These are phyloP conservation scores for Pseudomyrmex flavicornis DNA, from an alignment of 1,140 invertebrate species.

Conservation along the genomic window DNA sequence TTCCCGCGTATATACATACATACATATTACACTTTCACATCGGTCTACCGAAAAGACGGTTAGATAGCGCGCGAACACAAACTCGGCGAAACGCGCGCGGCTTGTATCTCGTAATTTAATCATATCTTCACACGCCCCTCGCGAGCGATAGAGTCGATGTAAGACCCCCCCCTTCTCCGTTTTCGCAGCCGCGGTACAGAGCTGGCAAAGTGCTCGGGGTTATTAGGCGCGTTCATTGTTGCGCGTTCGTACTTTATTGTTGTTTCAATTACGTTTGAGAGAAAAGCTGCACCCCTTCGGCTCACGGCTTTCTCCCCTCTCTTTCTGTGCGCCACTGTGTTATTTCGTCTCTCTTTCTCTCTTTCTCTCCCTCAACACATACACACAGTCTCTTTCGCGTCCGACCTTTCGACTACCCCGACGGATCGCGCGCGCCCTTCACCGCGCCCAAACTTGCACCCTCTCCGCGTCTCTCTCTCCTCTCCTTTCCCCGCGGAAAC, in stretches of 20 bases:
- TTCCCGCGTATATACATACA: no score
- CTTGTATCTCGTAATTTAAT: conserved; percentile 65
- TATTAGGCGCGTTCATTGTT: conserved; percentile 76
- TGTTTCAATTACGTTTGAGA: conserved; percentile 79
- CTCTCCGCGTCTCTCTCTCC: background rate
- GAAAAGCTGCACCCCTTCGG: conserved; percentile 62
- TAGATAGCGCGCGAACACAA: background rate
- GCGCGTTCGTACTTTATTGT: conserved; percentile 79
- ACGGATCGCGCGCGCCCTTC: conserved; percentile 44
- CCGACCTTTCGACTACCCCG: conserved; percentile 36
- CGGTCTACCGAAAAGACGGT: background rate
- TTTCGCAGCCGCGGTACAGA: conserved; percentile 47
- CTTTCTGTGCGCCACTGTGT: conserved; percentile 30
- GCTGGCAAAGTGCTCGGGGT: conserved; percentile 73
- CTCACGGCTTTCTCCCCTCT: conserved; percentile 57
- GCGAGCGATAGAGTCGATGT: conserved; percentile 60
- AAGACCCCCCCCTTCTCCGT: conserved; percentile 41
- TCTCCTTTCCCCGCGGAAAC: conserved; percentile 20
- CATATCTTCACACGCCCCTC: conserved; percentile 59
- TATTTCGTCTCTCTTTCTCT: background rate
- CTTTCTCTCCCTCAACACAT: conserved; percentile 16
- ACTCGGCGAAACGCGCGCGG: conserved; percentile 2
- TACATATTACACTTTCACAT: background rate
- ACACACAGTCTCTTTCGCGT: background rate
- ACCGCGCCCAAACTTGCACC: conserved; percentile 48